These are phyloP conservation scores for Caenorhabditis wallacei DNA, from an alignment of 2,888 invertebrate genomes.

Conservation along the genomic window DNA sequence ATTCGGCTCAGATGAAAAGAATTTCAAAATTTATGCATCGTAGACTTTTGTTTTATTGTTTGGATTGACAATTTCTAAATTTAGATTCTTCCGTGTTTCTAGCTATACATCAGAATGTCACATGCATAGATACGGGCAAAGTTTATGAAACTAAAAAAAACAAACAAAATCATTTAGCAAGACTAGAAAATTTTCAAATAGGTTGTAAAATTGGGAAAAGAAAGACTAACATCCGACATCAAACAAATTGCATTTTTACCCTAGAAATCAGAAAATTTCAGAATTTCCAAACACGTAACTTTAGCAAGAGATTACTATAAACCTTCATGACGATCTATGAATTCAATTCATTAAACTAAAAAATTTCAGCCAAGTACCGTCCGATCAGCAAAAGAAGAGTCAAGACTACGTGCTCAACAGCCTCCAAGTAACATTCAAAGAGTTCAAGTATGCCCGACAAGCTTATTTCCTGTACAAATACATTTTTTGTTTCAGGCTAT, in stretches of 20 bases:
- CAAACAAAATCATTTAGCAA: too few relatives aligned
- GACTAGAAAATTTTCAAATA: too few relatives aligned
- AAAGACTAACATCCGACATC: too few relatives aligned
- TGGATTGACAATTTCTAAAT: background rate
- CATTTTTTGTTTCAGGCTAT: constrained; percentile 62
- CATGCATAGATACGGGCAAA: background rate
- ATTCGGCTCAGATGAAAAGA: background rate
- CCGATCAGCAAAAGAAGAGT: constrained; percentile 74
- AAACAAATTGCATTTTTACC: too few relatives aligned
- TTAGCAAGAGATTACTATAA: too few relatives aligned
- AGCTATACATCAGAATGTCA: background rate
- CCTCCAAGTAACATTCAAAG: constrained; percentile 69
- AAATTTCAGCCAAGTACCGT: constrained; percentile 70
- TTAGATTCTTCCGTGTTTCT: background rate
- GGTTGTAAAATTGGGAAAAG: too few relatives aligned
- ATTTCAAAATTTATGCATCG: constrained; percentile 3
- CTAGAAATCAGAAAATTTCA: too few relatives aligned
- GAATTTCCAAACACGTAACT: too few relatives aligned
- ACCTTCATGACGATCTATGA: too few relatives aligned
- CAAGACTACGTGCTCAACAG: constrained; percentile 70
- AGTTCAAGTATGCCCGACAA: constrained; percentile 56
- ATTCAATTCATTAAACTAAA: too few relatives aligned
- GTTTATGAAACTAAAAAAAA: background rate
- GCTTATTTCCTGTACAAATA: background rate
- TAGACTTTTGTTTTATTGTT: constrained; percentile 10